A percentile compares a stretch with the other conserved stretches of the same genome.
Conservation (phyloP, 1,140 invertebrate genomes). For the Chymomyza costata region DNA sequence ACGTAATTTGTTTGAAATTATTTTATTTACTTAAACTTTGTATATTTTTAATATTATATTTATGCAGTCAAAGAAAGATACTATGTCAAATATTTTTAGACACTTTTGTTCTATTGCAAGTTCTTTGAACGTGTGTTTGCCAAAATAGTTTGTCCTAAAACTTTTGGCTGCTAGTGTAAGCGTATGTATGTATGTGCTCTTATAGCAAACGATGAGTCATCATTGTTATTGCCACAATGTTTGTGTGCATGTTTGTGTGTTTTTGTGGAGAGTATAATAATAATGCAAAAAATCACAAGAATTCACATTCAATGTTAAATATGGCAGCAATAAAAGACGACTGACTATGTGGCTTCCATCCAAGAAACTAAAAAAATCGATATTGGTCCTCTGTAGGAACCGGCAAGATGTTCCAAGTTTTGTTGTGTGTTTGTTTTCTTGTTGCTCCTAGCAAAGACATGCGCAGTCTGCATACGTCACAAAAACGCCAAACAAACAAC, state of each 20-base stretch:
- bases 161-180: conserved; percentile 24
- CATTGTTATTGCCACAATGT: conserved; percentile 4
- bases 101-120: not conserved
- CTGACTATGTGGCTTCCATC: not conserved
- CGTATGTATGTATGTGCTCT: conserved; percentile 8
- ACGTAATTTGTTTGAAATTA: too few species aligned
- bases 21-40: too few species aligned
- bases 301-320: too few species aligned
- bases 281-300: too few species aligned
- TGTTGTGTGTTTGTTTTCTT: conserved; percentile 2
- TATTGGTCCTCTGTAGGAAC: conserved; percentile 26
- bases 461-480: too few species aligned
- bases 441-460: conserved; percentile 14
- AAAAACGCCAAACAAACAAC: not conserved
- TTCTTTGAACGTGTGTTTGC: conserved; percentile 7
- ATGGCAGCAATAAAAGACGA: too few species aligned
- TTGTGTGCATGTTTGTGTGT: too few species aligned
- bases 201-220: conserved; percentile 43
- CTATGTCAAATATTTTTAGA: too few species aligned
- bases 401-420: conserved; percentile 9
- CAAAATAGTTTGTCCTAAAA: too few species aligned
- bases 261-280: too few species aligned
- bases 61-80: too few species aligned
- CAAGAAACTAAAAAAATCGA: conserved; percentile 28
- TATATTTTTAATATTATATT: too few species aligned